A percentile compares a stretch with the other conserved stretches of the same genome.
These are phyloP conservation scores for Ceyx margarethae DNA, from an alignment of 2,113 vertebrate species.

Conservation along the genomic window DNA sequence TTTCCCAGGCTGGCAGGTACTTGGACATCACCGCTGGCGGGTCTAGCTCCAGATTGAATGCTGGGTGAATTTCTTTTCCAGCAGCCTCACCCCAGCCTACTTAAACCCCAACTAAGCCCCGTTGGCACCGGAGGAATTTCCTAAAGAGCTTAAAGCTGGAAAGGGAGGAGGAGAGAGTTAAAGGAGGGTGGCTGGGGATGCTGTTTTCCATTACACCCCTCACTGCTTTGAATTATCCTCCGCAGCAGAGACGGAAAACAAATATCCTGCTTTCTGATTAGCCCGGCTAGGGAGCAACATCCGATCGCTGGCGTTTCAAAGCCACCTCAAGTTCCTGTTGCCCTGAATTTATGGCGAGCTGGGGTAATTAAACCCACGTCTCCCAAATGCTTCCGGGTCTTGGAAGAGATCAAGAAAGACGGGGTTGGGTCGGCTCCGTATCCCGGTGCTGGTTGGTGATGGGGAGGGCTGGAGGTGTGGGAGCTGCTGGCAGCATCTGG, in stretches of 20 bases:
- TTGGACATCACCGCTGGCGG: rapidly evolving
- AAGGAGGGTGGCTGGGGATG: not conserved
- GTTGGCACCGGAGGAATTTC: not conserved
- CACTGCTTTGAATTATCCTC: constrained; percentile 24
- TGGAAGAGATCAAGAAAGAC: not conserved
- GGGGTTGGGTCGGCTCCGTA: not conserved
- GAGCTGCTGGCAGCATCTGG: not conserved
- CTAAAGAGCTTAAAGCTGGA: constrained; percentile 38
- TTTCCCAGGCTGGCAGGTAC: not conserved
- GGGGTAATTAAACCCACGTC: constrained; percentile 15
- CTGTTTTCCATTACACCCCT: not conserved
- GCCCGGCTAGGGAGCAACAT: not conserved
- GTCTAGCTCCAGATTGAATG: rapidly evolving
- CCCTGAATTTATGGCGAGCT: constrained; percentile 22
- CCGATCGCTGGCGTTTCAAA: constrained; percentile 48
- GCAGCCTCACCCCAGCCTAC: not conserved
- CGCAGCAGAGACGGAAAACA: constrained; percentile 28
- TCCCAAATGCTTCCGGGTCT: not conserved
- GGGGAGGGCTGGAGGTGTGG: not conserved
- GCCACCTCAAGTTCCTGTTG: constrained; percentile 30
- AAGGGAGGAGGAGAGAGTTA: not conserved
- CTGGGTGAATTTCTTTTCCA: not conserved
- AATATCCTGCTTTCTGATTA: constrained; percentile 15
- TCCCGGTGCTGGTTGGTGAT: rapidly evolving
- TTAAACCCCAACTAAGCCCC: not conserved